Conservation (phyloP, 2,113 vertebrate genomes). For the Colinus virginianus region DNA sequence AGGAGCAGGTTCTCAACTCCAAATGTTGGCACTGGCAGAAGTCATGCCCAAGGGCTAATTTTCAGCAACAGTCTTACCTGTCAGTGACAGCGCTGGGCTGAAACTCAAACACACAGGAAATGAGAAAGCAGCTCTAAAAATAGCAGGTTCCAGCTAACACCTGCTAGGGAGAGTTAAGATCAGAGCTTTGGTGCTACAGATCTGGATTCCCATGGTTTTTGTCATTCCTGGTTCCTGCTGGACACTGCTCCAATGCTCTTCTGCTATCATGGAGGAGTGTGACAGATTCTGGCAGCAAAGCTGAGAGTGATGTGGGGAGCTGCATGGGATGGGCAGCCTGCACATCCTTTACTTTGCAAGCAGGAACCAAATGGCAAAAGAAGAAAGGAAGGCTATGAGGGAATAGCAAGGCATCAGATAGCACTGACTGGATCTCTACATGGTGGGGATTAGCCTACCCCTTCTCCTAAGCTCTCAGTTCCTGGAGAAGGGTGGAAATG, state of each 20-base stretch:
- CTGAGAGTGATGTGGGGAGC: not conserved
- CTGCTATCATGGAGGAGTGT: not conserved
- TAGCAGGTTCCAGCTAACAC: not conserved
- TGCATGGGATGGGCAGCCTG: not conserved
- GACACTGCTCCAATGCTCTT: not conserved
- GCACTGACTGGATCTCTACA: not conserved
- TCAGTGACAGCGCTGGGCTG: not conserved
- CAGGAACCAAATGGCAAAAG: not conserved
- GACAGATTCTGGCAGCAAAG: not conserved
- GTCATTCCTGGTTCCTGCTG: not conserved
- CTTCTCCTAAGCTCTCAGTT: slow-evolving; percentile 1
- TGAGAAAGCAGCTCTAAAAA: slow-evolving; percentile 10
- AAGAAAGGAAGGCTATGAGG: not conserved
- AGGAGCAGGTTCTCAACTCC: not conserved
- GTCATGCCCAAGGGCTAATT: not conserved
- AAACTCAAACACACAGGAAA: not conserved
- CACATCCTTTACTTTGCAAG: not conserved
- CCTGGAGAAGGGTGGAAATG: not conserved
- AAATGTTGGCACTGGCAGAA: not conserved
- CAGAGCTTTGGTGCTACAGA: not conserved
- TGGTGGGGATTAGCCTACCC: not conserved
- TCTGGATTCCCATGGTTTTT: not conserved
- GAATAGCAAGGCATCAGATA: not conserved
- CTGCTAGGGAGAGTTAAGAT: not conserved
- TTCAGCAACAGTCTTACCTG: not conserved